Conservation (phyloP, 2,797 vertebrate species). For the Siniperca obscura region DNA sequence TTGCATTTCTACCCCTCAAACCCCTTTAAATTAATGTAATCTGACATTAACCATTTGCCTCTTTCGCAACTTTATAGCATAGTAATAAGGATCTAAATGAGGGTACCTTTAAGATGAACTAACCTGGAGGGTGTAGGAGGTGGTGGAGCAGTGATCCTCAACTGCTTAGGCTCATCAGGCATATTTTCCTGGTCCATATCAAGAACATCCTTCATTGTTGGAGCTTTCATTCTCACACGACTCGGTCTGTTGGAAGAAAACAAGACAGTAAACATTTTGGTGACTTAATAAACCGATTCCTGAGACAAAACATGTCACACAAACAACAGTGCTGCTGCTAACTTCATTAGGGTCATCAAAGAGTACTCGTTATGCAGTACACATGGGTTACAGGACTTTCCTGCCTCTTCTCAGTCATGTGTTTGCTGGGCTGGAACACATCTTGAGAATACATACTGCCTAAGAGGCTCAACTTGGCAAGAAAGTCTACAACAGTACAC, state of each 20-base stretch:
- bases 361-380: neutral
- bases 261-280: neutral
- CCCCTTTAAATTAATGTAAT: neutral
- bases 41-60: neutral
- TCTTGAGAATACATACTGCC: no score
- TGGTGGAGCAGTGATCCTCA: slow-evolving; percentile 71
- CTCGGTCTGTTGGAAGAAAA: slow-evolving; percentile 74
- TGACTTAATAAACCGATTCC: neutral
- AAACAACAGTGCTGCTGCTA: neutral
- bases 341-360: no score
- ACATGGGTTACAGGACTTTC: neutral
- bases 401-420: no score
- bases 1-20: neutral
- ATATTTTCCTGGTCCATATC: slow-evolving; percentile 76
- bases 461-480: neutral
- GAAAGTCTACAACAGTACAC: no score
- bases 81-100: neutral
- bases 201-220: slow-evolving; percentile 83
- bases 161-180: slow-evolving; percentile 36
- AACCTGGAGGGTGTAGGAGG: slow-evolving; percentile 71
- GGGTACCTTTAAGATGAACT: neutral
- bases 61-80: neutral
- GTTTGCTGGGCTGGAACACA: no score
- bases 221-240: slow-evolving; percentile 88
- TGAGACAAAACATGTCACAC: no score